A percentile compares a stretch with the other conserved stretches of the same genome.
These are phyloP conservation scores for Anthopleura xanthogrammica DNA, from an alignment of 92 coral and sea anemone genomes.

Conservation along the genomic window DNA sequence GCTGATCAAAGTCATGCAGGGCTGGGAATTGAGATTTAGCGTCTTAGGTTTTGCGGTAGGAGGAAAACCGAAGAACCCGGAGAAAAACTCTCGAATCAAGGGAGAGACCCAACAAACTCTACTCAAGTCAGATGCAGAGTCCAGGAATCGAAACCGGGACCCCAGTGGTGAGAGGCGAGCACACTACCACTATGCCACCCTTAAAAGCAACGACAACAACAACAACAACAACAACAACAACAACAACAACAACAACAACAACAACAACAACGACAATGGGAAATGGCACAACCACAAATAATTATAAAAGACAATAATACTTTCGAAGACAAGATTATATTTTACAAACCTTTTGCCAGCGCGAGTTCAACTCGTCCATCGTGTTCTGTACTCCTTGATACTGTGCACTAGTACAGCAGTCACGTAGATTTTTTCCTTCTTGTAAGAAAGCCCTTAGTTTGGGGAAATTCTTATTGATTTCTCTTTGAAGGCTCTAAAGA, in stretches of 20 bases:
- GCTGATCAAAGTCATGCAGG: too few relatives aligned
- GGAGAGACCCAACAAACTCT: too few relatives aligned
- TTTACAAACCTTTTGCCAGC: conserved; percentile 84
- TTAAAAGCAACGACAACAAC: too few relatives aligned
- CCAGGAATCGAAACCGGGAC: too few relatives aligned
- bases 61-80: too few relatives aligned
- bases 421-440: conserved; percentile 79
- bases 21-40: too few relatives aligned
- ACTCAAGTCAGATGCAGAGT: too few relatives aligned
- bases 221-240: background rate
- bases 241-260: background rate
- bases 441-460: conserved; percentile 76
- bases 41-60: too few relatives aligned
- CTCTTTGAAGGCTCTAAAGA: conserved; percentile 77
- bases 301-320: background rate
- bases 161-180: too few relatives aligned
- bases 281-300: too few relatives aligned
- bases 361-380: conserved; percentile 87
- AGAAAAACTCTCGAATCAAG: too few relatives aligned
- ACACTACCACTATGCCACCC: too few relatives aligned
- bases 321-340: background rate
- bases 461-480: conserved; percentile 84
- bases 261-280: background rate
- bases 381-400: conserved; percentile 78
- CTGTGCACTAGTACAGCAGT: conserved; percentile 68